A percentile compares a stretch with the other conserved stretches of the same genome.
phyloP scores from a whole-genome alignment of 2,113 vertebrate genomes.

The Lasiurus borealis region DNA sequence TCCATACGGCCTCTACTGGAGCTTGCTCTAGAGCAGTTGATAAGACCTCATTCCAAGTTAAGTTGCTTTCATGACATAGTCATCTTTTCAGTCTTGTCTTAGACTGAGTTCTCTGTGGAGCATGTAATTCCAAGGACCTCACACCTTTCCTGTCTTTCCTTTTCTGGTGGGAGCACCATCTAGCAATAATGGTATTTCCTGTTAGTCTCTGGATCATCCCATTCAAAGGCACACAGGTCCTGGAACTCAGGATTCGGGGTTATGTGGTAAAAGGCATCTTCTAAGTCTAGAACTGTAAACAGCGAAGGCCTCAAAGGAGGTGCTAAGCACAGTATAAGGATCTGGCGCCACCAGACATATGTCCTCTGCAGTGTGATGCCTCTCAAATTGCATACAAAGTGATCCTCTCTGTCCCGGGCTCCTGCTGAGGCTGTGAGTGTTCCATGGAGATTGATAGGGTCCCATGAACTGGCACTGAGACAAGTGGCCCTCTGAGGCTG shows the following conservation, averaged over 20 bases:
- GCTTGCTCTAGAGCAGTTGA: not conserved
- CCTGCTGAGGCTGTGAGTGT: not conserved
- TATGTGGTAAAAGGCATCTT: not conserved
- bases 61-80: not conserved
- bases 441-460: not conserved
- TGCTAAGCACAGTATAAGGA: not conserved
- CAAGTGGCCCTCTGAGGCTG: not conserved
- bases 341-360: not conserved
- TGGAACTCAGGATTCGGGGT: not conserved
- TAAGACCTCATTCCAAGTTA: not conserved
- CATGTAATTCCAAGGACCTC: not conserved
- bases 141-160: not conserved
- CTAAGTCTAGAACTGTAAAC: not conserved
- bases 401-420: no score
- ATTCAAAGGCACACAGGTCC: not conserved
- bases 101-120: no score
- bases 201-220: not conserved
- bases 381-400: not conserved
- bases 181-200: no score
- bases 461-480: not conserved
- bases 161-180: not conserved
- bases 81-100: not conserved
- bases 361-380: not conserved
- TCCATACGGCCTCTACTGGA: not conserved
- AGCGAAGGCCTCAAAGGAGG: not conserved